These are phyloP conservation scores for Dreissena rostriformis DNA, from an alignment of 1,140 invertebrate species.

Conservation along the genomic window DNA sequence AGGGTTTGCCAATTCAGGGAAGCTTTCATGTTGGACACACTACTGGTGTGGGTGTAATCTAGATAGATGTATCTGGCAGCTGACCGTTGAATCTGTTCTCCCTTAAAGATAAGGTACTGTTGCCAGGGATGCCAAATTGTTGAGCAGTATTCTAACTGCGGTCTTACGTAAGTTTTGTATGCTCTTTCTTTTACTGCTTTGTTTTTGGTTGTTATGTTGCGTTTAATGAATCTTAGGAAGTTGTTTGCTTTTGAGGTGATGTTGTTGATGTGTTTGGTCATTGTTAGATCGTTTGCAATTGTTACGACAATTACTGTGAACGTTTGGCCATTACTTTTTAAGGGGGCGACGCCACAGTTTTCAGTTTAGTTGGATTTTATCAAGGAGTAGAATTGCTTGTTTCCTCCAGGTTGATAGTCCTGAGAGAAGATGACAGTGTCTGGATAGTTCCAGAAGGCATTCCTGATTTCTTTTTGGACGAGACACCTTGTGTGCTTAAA, in stretches of 20 bases:
- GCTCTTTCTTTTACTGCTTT: conserved; percentile 17
- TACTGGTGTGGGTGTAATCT: conserved; percentile 9
- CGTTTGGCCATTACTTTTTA: no score
- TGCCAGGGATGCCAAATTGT: conserved; percentile 32
- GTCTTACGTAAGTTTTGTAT: conserved; percentile 32
- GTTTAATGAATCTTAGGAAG: conserved; percentile 19
- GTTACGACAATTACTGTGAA: no score
- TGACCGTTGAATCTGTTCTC: conserved; percentile 12
- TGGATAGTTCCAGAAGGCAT: no score
- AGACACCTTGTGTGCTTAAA: no score
- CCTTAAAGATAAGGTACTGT: neutral
- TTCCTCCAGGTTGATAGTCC: no score
- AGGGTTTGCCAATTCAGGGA: no score
- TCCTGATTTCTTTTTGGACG: no score
- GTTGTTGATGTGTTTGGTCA: conserved; percentile 7
- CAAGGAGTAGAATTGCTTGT: no score
- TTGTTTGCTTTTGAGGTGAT: conserved; percentile 23
- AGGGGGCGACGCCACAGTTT: no score
- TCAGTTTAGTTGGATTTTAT: no score
- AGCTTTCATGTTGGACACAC: neutral
- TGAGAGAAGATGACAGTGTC: no score
- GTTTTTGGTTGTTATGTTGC: conserved; percentile 4
- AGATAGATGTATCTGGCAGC: conserved; percentile 7
- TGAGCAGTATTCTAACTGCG: conserved; percentile 29
- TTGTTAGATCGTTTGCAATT: no score